Evolutionary conservation across 2,888 invertebrate species (phyloP).

Genomic region (Agonopterix subpropinquella): DNA sequence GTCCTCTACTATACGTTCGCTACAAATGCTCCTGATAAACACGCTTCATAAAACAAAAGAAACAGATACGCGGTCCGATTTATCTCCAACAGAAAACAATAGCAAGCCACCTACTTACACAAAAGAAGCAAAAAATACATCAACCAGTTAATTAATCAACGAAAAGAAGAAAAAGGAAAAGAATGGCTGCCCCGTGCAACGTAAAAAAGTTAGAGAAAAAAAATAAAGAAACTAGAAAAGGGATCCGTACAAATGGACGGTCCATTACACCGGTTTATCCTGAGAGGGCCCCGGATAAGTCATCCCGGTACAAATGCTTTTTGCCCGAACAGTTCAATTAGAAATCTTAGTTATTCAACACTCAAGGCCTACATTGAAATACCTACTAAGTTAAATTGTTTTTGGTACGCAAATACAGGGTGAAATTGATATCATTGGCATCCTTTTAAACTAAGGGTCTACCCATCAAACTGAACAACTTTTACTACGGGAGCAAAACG

Average conservation of each 20-base stretch:
- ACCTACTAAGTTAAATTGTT: too few relatives aligned
- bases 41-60: too few relatives aligned
- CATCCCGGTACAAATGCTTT: slow-evolving; percentile 24
- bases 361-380: too few relatives aligned
- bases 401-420: too few relatives aligned
- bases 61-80: too few relatives aligned
- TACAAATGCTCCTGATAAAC: too few relatives aligned
- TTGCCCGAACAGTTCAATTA: slow-evolving; percentile 13
- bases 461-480: too few relatives aligned
- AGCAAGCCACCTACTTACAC: neutral
- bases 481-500: too few relatives aligned
- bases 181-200: slow-evolving; percentile 14
- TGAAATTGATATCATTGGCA: too few relatives aligned
- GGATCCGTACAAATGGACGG: slow-evolving; percentile 44
- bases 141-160: slow-evolving; percentile 38
- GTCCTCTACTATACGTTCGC: too few relatives aligned
- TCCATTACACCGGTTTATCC: slow-evolving; percentile 47
- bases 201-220: slow-evolving; percentile 19
- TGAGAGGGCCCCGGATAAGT: slow-evolving; percentile 40
- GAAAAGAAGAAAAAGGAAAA: slow-evolving; percentile 13
- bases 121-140: slow-evolving; percentile 17
- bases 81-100: too few relatives aligned
- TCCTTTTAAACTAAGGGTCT: too few relatives aligned
- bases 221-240: slow-evolving; percentile 29
- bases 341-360: neutral